Conservation (phyloP, 1,140 invertebrate genomes). For the Drosophila sproati region DNA sequence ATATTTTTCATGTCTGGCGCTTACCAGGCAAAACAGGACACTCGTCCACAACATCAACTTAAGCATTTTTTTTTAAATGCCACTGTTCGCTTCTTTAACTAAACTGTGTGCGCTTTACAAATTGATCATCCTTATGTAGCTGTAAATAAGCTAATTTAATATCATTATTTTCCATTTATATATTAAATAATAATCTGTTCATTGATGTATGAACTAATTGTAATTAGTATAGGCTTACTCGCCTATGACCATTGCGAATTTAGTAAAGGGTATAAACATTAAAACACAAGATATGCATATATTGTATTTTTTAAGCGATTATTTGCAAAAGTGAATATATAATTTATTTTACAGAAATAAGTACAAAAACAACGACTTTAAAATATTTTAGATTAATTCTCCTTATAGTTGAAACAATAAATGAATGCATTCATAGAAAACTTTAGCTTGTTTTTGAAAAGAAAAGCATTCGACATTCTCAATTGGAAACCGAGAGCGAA, state of each 20-base stretch:
- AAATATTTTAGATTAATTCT: background rate
- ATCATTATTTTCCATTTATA: no score
- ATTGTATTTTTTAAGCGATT: no score
- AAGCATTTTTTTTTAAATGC: background rate
- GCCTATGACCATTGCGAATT: no score
- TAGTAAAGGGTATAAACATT: no score
- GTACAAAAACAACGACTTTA: no score
- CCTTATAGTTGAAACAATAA: slow-evolving; percentile 6
- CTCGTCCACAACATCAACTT: background rate
- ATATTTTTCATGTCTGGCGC: background rate
- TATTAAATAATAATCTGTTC: no score
- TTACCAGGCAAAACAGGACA: background rate
- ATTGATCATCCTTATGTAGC: background rate
- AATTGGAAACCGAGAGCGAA: slow-evolving; percentile 31
- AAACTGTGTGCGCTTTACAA: background rate
- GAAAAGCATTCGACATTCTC: slow-evolving; percentile 29
- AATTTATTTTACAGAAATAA: no score
- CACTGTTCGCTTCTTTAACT: background rate
- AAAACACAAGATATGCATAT: no score
- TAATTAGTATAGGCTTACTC: no score
- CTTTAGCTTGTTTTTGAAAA: background rate
- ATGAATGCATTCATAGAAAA: background rate
- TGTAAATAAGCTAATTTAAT: no score
- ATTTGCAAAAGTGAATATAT: no score
- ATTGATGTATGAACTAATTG: no score